Base-by-base conservation (phyloP, 1,140 invertebrate genomes). In the Propsilocerus akamusi region DNA sequence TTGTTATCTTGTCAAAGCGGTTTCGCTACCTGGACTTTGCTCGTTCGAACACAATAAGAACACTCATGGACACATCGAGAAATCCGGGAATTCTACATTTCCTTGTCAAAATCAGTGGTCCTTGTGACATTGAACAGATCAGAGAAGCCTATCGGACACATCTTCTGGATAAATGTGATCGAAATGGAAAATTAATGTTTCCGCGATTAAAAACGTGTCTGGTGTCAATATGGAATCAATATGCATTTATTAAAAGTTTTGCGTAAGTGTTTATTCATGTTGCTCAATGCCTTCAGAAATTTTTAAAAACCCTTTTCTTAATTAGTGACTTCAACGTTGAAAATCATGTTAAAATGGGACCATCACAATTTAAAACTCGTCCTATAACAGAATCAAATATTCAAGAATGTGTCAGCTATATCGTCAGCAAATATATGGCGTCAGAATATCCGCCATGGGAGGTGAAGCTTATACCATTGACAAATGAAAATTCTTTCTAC, bases 331-430 rank as follows among this genome's bases (percentile, higher is more conserved):
- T 86, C 58, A 71, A 73, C 30, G 60, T 83, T 10, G 77, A 86
- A 41, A 83, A 84, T 59, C 82, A 86, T 56, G 65, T 86, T 1
- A 62, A 80, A 12, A 58, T 78, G 0, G 73, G 75, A 0, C 74
- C 72, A 1, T 65, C 68, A 32, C 73, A 69, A 3, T 80, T 75
- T 54, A 73, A 79, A 49, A 79, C 81, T 8, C 63, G 81, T 22
- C 69, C 74, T 1, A 73, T 86, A 5, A 75, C 70, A 24, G 81
- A 86, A 24, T 62, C 63, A n/a, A 86, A 83, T 56, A 76, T 86
- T 52, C 69, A 87, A 79, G 81, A 85, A 46, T 83, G 77, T 58
- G 74, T 86, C 5, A 86, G 80, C 55, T 81, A 85, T 26, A 71
- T 82, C 12, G 76, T 84, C n/a, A 76, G 78, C 4, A 86, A 84